A percentile compares a stretch with the other conserved stretches of the same genome.
Evolutionary conservation across 2,797 vertebrate genomes (phyloP).

Genomic region (Liparis tanakae): DNA sequence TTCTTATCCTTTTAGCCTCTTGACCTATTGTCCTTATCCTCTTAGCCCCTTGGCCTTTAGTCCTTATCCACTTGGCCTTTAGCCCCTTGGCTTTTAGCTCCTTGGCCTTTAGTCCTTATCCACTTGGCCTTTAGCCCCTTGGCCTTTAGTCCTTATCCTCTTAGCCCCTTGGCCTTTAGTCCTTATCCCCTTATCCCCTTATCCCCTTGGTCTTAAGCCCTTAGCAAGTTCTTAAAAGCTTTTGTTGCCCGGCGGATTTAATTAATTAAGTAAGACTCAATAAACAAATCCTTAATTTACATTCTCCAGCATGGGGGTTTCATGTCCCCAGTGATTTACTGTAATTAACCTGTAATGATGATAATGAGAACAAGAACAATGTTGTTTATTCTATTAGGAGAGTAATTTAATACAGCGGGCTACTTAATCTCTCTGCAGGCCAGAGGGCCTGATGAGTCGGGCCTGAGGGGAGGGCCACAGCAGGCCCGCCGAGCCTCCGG

Average conservation of each 20-base stretch:
- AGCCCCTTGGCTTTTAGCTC: too few species aligned
- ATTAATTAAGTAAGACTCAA: constrained; percentile 46
- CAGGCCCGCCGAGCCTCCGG: constrained; percentile 47
- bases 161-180: too few species aligned
- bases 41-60: too few species aligned
- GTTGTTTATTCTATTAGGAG: constrained; percentile 58
- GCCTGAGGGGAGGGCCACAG: constrained; percentile 35
- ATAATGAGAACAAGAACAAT: constrained; percentile 62
- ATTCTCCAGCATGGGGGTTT: constrained; percentile 54
- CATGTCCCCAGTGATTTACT: constrained; percentile 41
- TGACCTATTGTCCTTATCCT: too few species aligned
- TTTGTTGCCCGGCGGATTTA: constrained; percentile 37
- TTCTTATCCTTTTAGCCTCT: too few species aligned
- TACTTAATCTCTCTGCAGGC: constrained; percentile 59
- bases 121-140: too few species aligned
- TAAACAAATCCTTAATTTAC: constrained; percentile 60
- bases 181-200: too few species aligned
- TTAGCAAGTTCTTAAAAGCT: constrained; percentile 20
- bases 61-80: too few species aligned
- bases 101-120: too few species aligned
- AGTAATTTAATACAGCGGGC: constrained; percentile 56
- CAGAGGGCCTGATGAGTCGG: constrained; percentile 30
- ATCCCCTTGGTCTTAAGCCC: too few species aligned
- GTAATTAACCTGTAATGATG: constrained; percentile 65
- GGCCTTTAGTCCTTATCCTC: too few species aligned